Conservation (phyloP, 2,113 vertebrate genomes). For the Nyctibius bracteatus region DNA sequence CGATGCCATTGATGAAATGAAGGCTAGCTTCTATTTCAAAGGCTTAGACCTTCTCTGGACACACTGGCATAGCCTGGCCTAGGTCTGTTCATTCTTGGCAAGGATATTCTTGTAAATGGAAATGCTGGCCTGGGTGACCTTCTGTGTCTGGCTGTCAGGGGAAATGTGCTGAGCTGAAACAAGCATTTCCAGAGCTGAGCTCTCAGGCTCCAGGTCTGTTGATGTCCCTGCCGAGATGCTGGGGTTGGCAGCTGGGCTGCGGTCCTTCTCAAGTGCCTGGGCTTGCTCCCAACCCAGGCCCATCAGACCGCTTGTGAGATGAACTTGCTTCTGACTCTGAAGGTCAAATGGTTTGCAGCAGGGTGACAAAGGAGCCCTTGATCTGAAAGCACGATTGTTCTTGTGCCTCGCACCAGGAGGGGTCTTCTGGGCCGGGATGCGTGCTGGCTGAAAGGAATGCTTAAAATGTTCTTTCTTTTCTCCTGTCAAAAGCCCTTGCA, state of each 20-base stretch:
- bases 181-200: background rate
- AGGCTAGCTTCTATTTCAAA: background rate
- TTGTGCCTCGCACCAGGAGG: constrained; percentile 38
- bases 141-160: background rate
- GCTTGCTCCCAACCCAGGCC: background rate
- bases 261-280: background rate
- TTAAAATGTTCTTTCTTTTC: constrained; percentile 46
- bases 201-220: background rate
- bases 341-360: constrained; percentile 57
- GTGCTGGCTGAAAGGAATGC: constrained; percentile 32
- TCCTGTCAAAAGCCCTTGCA: constrained; percentile 45
- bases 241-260: background rate
- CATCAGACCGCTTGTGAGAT: constrained; percentile 3
- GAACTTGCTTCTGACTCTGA: constrained; percentile 43
- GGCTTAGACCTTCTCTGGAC: background rate
- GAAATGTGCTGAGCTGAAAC: constrained; percentile 27
- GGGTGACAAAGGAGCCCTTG: constrained; percentile 49
- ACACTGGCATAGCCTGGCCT: background rate
- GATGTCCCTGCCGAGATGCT: constrained; percentile 10
- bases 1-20: background rate
- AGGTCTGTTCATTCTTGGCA: background rate
- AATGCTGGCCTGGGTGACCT: constrained; percentile 39
- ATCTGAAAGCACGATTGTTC: constrained; percentile 45
- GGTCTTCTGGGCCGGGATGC: background rate
- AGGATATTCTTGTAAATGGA: background rate